Base-by-base conservation (phyloP, 2,797 vertebrate genomes). In the Malurus splendens region DNA sequence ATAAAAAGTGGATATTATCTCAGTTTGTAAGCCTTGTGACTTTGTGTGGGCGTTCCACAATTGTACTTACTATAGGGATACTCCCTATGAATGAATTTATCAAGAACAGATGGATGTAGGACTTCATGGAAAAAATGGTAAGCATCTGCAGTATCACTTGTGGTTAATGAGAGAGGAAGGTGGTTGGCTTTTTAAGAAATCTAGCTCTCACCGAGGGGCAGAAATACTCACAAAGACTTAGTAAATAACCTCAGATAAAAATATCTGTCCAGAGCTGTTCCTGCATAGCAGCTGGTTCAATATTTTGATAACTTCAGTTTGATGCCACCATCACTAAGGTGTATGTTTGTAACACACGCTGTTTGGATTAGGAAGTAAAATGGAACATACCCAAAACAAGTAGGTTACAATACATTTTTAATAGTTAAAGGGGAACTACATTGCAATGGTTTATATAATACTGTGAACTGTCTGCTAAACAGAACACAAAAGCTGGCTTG, bases 391-490 rank as follows among this genome's bases (percentile, higher is more conserved):
- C 20, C 32, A 10, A 45, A 92, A 22, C 39, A 72, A 80, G 41
- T 64, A 87, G 64, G 36, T 62, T 59, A 44, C 48, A 74, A 47
- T 28, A 38, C 36, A 33, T 52, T 67, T 41, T 61, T 74, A 60
- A 52, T 24, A 74, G 50, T 76, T 86, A 82, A 89, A 89, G 55
- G 32, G 44, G 33, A 87, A 38, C 45, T 50, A 23, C 33, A 73
- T 73, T 56, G 25, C 52, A 65, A 3, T 87, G 64, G 60, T 80
- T 93, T 92, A 41, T 91, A 72, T 59, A 89, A 66, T 86, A 32
- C 59, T 54, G 77, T 73, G 82, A 93, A 77, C 33, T 85, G 93
- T 90, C 67, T 91, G 68, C 78, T 89, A 59, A 94, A 66, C 22
- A 39, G 41, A 47, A 80, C 78, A 67, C 75, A 91, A 93, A 94